These are phyloP conservation scores for Aleiodes testaceus DNA, from an alignment of 2,888 invertebrate genomes.

Conservation along the genomic window DNA sequence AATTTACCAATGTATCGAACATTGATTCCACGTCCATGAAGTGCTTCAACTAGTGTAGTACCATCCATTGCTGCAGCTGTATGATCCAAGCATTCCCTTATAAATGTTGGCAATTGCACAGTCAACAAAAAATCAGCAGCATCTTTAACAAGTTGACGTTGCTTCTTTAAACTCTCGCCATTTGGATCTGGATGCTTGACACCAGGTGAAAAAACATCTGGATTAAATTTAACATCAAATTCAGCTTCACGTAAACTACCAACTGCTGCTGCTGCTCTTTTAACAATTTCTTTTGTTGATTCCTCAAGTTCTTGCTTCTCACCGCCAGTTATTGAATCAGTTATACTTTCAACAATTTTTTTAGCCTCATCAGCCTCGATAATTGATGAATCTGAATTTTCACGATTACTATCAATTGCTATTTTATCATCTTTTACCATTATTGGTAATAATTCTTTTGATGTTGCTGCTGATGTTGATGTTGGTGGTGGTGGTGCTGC, in stretches of 20 bases:
- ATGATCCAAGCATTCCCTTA: constrained; percentile 92
- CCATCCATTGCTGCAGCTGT: constrained; percentile 97
- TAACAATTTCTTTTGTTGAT: constrained; percentile 90
- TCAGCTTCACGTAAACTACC: constrained; percentile 96
- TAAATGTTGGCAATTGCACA: constrained; percentile 95
- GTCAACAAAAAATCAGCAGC: constrained; percentile 95
- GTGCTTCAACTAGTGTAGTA: constrained; percentile 89
- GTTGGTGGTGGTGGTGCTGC: too few relatives aligned
- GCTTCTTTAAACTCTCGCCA: constrained; percentile 82
- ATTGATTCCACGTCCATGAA: constrained; percentile 97
- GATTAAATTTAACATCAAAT: constrained; percentile 98
- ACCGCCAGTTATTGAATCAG: constrained; percentile 83
- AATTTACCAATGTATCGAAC: constrained; percentile 97
- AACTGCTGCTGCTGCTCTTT: constrained; percentile 91
- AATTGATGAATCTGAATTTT: constrained; percentile 62
- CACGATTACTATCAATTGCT: constrained; percentile 68
- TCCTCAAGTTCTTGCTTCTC: constrained; percentile 88
- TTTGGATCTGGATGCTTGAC: constrained; percentile 87
- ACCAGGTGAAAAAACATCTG: constrained; percentile 97
- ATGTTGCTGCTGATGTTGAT: background rate
- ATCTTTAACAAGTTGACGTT: constrained; percentile 93
- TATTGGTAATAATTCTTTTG: constrained; percentile 18
- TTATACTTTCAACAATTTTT: constrained; percentile 92
- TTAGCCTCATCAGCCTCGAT: constrained; percentile 90
- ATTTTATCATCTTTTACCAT: constrained; percentile 14